Percentiles rank a stretch among this genome's conserved stretches.
phyloP scores from a whole-genome alignment of 92 coral and sea anemone genomes.

The Umimayanthus chanpuru region DNA sequence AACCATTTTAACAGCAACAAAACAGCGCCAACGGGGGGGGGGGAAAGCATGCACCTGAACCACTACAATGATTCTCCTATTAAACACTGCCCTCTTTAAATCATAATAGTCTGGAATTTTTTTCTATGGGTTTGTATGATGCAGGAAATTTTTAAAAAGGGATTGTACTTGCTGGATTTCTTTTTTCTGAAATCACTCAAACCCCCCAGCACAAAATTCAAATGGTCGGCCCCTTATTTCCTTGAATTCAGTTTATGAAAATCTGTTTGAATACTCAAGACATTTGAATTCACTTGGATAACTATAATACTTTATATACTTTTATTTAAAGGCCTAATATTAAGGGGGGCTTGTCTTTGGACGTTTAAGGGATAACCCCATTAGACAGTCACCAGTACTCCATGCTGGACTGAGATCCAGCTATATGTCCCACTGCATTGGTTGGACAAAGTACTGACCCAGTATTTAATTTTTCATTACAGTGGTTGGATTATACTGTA shows the following conservation, averaged over 20 bases:
- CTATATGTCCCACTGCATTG: slow-evolving; percentile 93
- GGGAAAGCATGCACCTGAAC: no score
- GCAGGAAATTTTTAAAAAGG: no score
- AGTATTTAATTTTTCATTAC: background rate
- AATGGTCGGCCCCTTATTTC: background rate
- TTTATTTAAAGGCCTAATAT: no score
- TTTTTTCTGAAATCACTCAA: no score
- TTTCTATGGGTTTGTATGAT: no score
- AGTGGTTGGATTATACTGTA: background rate
- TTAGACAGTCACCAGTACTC: slow-evolving; percentile 90
- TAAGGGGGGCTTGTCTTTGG: no score
- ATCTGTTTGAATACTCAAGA: background rate
- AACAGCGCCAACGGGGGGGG: slow-evolving; percentile 20
- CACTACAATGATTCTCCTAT: no score
- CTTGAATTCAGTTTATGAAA: background rate
- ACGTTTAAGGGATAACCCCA: no score
- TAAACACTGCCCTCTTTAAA: no score
- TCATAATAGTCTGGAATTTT: no score
- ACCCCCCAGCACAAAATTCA: no score
- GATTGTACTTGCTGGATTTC: no score
- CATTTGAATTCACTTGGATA: background rate
- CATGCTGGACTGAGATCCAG: slow-evolving; percentile 95
- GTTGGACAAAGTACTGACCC: slow-evolving; percentile 92
- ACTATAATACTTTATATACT: background rate
- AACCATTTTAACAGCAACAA: slow-evolving; percentile 16